Evolutionary conservation across 2,888 invertebrate genomes (phyloP), one percentile per base, ranked within the genome.

Genomic region (Sphaerophoria taeniata): DNA sequence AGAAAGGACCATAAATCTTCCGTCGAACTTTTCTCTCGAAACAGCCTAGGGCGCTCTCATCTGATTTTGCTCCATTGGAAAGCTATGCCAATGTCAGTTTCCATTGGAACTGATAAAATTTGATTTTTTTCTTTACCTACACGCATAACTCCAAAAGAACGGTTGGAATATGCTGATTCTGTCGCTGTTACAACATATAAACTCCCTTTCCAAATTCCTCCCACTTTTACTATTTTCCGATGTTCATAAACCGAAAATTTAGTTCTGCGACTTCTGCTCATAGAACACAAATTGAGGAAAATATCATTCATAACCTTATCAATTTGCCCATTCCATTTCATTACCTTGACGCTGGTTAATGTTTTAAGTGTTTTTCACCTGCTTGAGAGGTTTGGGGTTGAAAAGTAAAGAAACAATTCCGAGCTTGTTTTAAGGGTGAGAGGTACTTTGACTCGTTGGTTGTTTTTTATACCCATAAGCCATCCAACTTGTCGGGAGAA

Each of bases 301-400:
- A 77, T 60, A 60, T 43, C 9, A 43, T 43, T 43, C 58, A 65
- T 55, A 76, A 58, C 70, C 76, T 85, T 85, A 85, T 85, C 85
- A 81, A 81, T 81, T 85, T 70, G 81, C 85, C 81, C 81, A 85
- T 85, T 85, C 81, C 81, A 85, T 85, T 81, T 85, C 85, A 85
- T 85, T 85, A 77, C 81, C 1, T 24, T 24, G 24, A 24, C 24
- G n/a, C 34, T 65, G 81, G 69, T 81, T 85, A 85, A 81, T 85
- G 85, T 85, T 85, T 85, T 85, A 85, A 85, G 73, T 80, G 85
- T 53, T 73, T 72, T 61, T 31, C n/a, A 79, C 82, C 78, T 83
- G 77, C 12, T 55, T 34, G 31, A 43, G 45, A 9, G 11, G n/a
- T 55, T 12, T 34, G 55, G 14, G 16, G 36, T 14, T 58, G 11